These are phyloP conservation scores for Pseudochromis fuscus DNA, from an alignment of 2,797 vertebrate genomes.

Conservation along the genomic window DNA sequence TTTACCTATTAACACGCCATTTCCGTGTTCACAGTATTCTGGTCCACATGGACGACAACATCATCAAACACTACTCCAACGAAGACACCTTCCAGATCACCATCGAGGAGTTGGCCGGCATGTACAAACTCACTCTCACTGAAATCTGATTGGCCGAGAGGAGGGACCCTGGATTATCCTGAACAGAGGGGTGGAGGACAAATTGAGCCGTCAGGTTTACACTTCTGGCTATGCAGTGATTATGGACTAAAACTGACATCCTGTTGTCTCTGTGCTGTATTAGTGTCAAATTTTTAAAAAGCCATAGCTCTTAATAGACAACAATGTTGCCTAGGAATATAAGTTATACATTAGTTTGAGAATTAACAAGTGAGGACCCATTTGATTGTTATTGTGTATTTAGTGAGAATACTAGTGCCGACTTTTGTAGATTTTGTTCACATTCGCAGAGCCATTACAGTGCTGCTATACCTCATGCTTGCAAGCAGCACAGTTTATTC, in stretches of 20 bases:
- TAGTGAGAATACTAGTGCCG: conserved; percentile 35
- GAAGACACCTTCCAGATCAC: conserved; percentile 99
- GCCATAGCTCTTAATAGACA: conserved; percentile 66
- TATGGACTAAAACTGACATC: conserved; percentile 52
- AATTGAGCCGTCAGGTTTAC: conserved; percentile 77
- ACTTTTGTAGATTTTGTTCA: conserved; percentile 41
- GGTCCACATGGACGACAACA: conserved; percentile 99
- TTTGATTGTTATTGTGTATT: conserved; percentile 51
- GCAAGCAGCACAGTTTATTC: conserved; percentile 62
- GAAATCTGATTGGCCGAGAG: conserved; percentile 89
- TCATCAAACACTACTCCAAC: conserved; percentile 98
- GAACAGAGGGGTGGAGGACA: conserved; percentile 15
- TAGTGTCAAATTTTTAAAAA: conserved; percentile 40
- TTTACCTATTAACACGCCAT: not conserved
- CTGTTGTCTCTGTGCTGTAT: conserved; percentile 34
- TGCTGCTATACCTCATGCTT: conserved; percentile 80
- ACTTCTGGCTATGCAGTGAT: conserved; percentile 54
- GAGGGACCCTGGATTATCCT: conserved; percentile 6
- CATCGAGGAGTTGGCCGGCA: conserved; percentile 91
- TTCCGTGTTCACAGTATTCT: conserved; percentile 87
- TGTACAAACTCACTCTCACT: conserved; percentile 96
- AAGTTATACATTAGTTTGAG: conserved; percentile 57
- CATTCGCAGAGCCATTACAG: conserved; percentile 50
- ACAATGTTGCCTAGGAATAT: conserved; percentile 32
- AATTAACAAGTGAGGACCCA: conserved; percentile 33